phyloP scores from a whole-genome alignment of 2,113 vertebrate species.

The Rhipidura dahli region DNA sequence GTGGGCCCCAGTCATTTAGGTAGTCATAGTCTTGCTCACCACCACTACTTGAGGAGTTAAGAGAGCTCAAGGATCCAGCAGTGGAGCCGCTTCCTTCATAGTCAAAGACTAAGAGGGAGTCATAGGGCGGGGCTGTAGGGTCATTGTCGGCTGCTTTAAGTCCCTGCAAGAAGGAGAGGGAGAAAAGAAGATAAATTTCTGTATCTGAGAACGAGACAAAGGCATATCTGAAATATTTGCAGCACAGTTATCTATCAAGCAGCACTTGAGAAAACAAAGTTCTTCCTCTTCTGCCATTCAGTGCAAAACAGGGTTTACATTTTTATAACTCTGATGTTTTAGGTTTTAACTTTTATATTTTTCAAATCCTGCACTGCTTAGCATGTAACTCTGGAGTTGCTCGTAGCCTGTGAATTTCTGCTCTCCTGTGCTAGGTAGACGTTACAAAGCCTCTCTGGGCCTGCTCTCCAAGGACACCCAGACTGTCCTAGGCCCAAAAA shows the following conservation, averaged over 20 bases:
- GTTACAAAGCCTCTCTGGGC: no score
- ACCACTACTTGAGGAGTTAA: constrained; percentile 96
- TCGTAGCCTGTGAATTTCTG: no score
- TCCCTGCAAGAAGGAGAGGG: constrained; percentile 76
- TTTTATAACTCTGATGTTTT: background rate
- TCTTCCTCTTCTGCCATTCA: background rate
- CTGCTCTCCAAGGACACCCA: no score
- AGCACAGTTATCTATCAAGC: background rate
- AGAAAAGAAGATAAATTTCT: background rate
- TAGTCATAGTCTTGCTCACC: constrained; percentile 99
- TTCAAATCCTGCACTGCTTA: no score
- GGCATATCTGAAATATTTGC: background rate
- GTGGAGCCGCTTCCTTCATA: constrained; percentile 97
- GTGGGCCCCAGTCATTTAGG: constrained; percentile 98
- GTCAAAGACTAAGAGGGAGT: constrained; percentile 97
- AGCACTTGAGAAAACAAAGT: background rate
- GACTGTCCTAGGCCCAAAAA: no score
- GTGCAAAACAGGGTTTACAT: background rate
- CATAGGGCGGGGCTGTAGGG: constrained; percentile 94
- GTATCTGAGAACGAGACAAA: background rate
- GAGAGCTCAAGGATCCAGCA: constrained; percentile 95
- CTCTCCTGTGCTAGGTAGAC: no score
- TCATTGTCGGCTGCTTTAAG: constrained; percentile 97
- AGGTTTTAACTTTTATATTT: no score
- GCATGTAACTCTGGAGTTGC: no score